Percentiles rank a stretch among this genome's conserved stretches.
Evolutionary conservation across 1,140 invertebrate species (phyloP).

Genomic region (Calliphora vicina): DNA sequence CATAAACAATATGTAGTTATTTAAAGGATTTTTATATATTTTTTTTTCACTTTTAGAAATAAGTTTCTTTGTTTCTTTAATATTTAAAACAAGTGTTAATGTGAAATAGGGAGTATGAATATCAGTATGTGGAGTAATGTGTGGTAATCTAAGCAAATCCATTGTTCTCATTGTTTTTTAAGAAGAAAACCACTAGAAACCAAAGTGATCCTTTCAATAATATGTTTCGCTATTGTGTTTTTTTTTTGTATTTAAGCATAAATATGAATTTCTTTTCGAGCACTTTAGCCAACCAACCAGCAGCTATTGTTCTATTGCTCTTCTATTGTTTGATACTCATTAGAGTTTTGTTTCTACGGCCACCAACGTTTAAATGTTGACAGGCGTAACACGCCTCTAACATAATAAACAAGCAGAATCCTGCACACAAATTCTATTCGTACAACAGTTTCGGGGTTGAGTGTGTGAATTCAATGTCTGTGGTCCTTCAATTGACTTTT

Average conservation of each 20-base stretch:
- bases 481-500: neutral
- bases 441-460: neutral
- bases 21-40: neutral
- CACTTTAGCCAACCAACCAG: neutral
- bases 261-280: constrained; percentile 38
- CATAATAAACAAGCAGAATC: constrained; percentile 47
- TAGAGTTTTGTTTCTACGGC: constrained; percentile 39
- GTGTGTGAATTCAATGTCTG: neutral
- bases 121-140: neutral
- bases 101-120: neutral
- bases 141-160: neutral
- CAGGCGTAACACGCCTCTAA: constrained; percentile 59
- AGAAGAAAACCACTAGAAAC: neutral
- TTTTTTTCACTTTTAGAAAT: no score
- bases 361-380: constrained; percentile 62
- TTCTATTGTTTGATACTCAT: neutral
- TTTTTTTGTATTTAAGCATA: neutral
- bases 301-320: neutral
- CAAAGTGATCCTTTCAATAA: neutral
- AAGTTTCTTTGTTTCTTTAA: no score
- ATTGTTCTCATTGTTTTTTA: neutral
- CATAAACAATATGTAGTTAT: neutral
- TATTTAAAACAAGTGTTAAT: neutral
- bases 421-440: neutral
- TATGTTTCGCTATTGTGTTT: neutral